Evolutionary conservation across 2,888 invertebrate species (phyloP), one percentile per base, ranked within the genome.

Genomic region (Drosophila robusta): DNA sequence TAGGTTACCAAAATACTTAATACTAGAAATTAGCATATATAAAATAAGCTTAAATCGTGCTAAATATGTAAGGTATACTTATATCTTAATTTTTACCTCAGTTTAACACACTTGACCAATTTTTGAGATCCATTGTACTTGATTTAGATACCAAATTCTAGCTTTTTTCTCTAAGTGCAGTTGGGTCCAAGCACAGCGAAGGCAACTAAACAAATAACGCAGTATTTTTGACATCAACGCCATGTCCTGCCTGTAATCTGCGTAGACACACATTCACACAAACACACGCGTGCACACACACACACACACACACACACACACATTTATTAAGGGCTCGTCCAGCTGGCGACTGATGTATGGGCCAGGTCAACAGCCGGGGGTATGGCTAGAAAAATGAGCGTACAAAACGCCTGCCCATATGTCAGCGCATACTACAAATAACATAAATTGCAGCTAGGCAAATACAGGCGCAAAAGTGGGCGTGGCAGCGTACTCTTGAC

Each of bases 391-490:
- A 78, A 83, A 82, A 82, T 83, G 85, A 80, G 81, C 72, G 64
- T 52, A 78, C 78, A 80, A 69, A 80, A 80, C 66, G 79, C 63
- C 65, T 60, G 77, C 68, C 80, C 83, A 87, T 87, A 82, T 87
- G 86, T 83, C 83, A 87, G 70, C 63, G 72, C 67, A 64, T 70
- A 63, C 64, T 70, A 77, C 72, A 88, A 83, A 87, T 87, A 85
- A 79, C 86, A 76, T 87, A 79, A 83, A 87, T 88, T 74, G 86
- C 70, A 57, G 51, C 41, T 58, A 50, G 68, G 66, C 67, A 51
- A 70, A 57, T 14, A 14, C 61, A 55, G 61, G 45, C 46, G 39
- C 4, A 29, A 46, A 14, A 24, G 12, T 12, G 51, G 72, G 55
- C 52, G 52, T 54, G 41, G 8, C 18, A 9, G 3, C 22, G 9